A percentile compares a stretch with the other conserved stretches of the same genome.
phyloP scores from a whole-genome alignment of 2,888 invertebrate genomes.

The Sarcophaga caerulescens region DNA sequence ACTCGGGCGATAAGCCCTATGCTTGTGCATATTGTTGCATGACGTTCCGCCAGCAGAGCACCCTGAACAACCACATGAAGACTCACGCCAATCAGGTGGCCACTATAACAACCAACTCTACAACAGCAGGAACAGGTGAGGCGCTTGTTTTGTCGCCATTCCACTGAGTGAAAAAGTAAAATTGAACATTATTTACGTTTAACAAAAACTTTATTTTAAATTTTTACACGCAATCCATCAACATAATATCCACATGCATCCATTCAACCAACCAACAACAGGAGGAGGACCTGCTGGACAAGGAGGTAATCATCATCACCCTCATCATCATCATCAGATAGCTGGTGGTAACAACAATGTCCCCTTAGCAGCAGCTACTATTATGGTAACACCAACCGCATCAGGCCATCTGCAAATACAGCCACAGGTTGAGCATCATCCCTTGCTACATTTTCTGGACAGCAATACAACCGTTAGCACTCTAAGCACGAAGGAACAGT shows the following conservation, averaged over 20 bases:
- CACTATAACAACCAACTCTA: constrained; percentile 64
- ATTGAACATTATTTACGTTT: constrained; percentile 78
- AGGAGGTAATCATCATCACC: constrained; percentile 62
- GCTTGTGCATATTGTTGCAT: constrained; percentile 79
- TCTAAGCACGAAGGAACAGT: constrained; percentile 73
- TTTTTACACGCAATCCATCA: constrained; percentile 77
- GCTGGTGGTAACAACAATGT: constrained; percentile 63
- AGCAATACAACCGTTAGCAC: constrained; percentile 78
- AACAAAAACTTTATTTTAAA: constrained; percentile 80
- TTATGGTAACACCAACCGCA: constrained; percentile 66
- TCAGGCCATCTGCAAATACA: constrained; percentile 67
- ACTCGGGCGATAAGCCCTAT: constrained; percentile 78
- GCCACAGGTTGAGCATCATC: constrained; percentile 78
- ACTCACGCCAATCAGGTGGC: constrained; percentile 73
- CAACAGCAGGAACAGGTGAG: constrained; percentile 71
- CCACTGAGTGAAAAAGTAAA: constrained; percentile 71
- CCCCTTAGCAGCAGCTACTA: constrained; percentile 66
- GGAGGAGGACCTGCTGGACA: constrained; percentile 59
- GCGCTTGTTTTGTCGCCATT: constrained; percentile 78
- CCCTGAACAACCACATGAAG: constrained; percentile 79
- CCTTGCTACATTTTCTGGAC: constrained; percentile 77
- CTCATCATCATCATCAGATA: constrained; percentile 71
- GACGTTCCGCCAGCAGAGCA: constrained; percentile 79
- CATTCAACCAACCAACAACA: constrained; percentile 48
- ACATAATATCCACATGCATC: constrained; percentile 58